A percentile compares a stretch with the other conserved stretches of the same genome.
Evolutionary conservation across 2,797 vertebrate genomes (phyloP).

Genomic region (Pangasius sanitwongsei): DNA sequence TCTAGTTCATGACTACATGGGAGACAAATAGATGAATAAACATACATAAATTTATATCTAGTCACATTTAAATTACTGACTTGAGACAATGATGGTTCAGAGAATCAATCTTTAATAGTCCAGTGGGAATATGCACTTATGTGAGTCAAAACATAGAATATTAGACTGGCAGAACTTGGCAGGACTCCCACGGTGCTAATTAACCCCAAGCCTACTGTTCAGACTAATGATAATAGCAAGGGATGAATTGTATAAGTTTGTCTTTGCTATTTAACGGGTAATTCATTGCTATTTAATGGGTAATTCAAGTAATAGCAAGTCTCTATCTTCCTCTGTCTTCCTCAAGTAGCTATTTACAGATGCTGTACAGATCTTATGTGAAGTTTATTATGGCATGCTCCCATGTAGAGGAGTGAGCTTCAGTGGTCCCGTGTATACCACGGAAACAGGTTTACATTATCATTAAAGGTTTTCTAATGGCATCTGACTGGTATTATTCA

Average conservation of each 20-base stretch:
- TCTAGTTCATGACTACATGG: not conserved
- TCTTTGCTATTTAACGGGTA: constrained; percentile 7
- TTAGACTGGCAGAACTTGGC: not conserved
- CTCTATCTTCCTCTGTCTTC: not conserved
- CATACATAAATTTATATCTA: not conserved
- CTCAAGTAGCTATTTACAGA: not conserved
- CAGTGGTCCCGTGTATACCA: not conserved
- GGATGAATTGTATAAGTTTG: not conserved
- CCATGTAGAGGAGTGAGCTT: no score
- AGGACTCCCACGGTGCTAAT: constrained; percentile 11
- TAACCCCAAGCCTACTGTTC: constrained; percentile 8
- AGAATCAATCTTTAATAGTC: not conserved
- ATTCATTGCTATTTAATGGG: not conserved
- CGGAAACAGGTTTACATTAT: not conserved
- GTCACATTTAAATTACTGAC: not conserved
- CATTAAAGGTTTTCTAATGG: not conserved
- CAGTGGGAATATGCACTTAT: constrained; percentile 2
- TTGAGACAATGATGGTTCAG: not conserved
- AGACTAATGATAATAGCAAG: constrained; percentile 14
- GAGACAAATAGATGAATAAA: not conserved
- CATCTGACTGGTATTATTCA: not conserved
- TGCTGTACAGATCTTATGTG: not conserved
- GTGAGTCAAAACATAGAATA: constrained; percentile 11
- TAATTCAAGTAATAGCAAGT: not conserved
- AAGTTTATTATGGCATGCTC: not conserved